A percentile compares a stretch with the other conserved stretches of the same genome.
phyloP scores from a whole-genome alignment of 2,113 vertebrate genomes.

The Poeciliopsis occidentalis region DNA sequence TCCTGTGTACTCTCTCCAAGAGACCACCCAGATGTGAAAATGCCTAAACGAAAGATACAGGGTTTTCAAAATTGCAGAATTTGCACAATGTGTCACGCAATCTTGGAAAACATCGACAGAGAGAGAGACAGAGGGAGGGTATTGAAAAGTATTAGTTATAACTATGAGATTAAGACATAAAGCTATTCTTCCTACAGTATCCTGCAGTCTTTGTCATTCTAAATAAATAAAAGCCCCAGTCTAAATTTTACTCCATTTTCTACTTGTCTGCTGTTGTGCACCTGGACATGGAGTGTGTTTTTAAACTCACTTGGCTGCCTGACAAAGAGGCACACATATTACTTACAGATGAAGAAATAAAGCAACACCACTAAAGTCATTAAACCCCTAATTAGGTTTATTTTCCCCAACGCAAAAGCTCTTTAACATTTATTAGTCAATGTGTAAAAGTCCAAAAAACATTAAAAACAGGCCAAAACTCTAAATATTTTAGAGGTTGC shows the following conservation, averaged over 20 bases:
- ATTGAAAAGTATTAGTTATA: neutral
- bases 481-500: neutral
- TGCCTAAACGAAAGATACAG: neutral
- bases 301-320: neutral
- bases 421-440: neutral
- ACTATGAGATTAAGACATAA: neutral
- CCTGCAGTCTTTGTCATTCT: neutral
- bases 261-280: neutral
- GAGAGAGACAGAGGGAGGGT: too few species aligned
- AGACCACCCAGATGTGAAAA: too few species aligned
- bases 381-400: constrained; percentile 1
- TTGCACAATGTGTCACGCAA: too few species aligned
- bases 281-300: neutral
- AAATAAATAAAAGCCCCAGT: neutral
- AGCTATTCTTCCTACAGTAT: neutral
- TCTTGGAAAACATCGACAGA: too few species aligned
- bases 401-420: neutral
- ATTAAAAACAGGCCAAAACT: neutral
- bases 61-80: too few species aligned
- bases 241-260: neutral
- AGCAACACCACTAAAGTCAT: neutral
- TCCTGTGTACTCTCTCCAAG: too few species aligned
- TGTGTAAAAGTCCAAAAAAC: neutral
- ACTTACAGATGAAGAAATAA: neutral
- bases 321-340: neutral